Evolutionary conservation across 2,888 invertebrate genomes (phyloP).

Genomic region (Muscina levida): DNA sequence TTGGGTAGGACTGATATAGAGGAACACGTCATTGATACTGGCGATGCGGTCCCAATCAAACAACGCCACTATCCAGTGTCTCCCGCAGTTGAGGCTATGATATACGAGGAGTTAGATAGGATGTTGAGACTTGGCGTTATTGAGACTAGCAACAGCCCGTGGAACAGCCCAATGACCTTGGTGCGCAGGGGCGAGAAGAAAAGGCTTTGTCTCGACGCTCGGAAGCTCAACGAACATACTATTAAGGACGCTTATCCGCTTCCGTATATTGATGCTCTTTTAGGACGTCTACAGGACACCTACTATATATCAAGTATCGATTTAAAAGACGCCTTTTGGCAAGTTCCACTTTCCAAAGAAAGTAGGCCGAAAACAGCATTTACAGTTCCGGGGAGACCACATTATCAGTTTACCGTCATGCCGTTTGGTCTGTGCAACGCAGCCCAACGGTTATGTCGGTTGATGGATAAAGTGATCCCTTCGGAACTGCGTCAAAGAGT

Average conservation of each 20-base stretch:
- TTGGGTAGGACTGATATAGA: conserved; percentile 38
- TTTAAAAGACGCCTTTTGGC: conserved; percentile 57
- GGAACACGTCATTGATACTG: conserved; percentile 40
- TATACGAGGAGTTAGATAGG: conserved; percentile 42
- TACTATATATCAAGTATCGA: conserved; percentile 48
- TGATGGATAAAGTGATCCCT: conserved; percentile 50
- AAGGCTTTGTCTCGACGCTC: conserved; percentile 22
- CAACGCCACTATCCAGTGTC: conserved; percentile 35
- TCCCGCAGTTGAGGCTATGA: conserved; percentile 29
- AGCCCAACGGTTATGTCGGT: conserved; percentile 54
- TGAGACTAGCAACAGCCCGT: conserved; percentile 19
- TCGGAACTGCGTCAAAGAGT: conserved; percentile 45
- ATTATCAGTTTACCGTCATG: conserved; percentile 54
- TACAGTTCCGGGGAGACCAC: conserved; percentile 45
- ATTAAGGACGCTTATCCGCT: conserved; percentile 40
- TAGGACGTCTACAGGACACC: conserved; percentile 32
- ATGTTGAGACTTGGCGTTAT: conserved; percentile 33
- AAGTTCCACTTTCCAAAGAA: conserved; percentile 38
- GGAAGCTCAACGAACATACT: conserved; percentile 37
- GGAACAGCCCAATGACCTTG: conserved; percentile 26
- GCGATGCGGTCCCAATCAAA: conserved; percentile 31
- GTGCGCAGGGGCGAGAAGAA: conserved; percentile 18
- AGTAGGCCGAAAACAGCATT: conserved; percentile 51
- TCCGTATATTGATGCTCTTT: conserved; percentile 43
- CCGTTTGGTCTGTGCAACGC: conserved; percentile 55